A percentile compares a stretch with the other conserved stretches of the same genome.
Evolutionary conservation across 2,888 invertebrate genomes (phyloP).

Genomic region (Eupithecia exiguata): DNA sequence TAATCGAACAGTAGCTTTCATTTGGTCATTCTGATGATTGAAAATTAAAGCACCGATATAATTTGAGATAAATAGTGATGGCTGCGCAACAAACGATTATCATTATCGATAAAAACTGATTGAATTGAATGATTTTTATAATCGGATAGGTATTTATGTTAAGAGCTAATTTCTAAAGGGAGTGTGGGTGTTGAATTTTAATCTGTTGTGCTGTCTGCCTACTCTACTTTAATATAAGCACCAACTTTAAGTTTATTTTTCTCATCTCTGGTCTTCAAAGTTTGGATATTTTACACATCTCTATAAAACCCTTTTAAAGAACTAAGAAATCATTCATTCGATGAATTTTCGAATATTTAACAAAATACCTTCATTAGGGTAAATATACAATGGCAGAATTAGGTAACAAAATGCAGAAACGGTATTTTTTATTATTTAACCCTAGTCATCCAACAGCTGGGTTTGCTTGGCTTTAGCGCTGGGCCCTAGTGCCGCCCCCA

Average conservation of each 20-base stretch:
- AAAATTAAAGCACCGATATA: conserved; percentile 83
- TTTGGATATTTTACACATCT: neutral
- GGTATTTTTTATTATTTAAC: no score
- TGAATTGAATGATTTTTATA: conserved; percentile 29
- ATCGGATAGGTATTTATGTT: conserved; percentile 23
- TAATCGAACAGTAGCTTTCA: conserved; percentile 81
- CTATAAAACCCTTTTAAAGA: neutral
- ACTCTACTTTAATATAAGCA: neutral
- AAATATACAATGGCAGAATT: neutral
- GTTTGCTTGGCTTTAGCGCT: neutral
- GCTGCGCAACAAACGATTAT: conserved; percentile 30
- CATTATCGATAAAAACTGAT: conserved; percentile 36
- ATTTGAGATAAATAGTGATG: conserved; percentile 77
- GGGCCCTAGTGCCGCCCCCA: neutral
- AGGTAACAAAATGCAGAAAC: no score
- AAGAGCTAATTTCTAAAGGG: conserved; percentile 23
- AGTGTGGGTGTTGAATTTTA: conserved; percentile 24
- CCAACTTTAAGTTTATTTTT: neutral
- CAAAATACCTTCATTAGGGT: neutral
- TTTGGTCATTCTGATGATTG: conserved; percentile 76
- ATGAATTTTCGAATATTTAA: neutral
- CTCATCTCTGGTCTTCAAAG: no score
- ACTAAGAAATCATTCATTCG: neutral
- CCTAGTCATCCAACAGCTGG: neutral
- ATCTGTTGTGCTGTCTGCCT: neutral